Evolutionary conservation across 2,888 invertebrate genomes (phyloP).

Genomic region (Ariolimax columbianus): DNA sequence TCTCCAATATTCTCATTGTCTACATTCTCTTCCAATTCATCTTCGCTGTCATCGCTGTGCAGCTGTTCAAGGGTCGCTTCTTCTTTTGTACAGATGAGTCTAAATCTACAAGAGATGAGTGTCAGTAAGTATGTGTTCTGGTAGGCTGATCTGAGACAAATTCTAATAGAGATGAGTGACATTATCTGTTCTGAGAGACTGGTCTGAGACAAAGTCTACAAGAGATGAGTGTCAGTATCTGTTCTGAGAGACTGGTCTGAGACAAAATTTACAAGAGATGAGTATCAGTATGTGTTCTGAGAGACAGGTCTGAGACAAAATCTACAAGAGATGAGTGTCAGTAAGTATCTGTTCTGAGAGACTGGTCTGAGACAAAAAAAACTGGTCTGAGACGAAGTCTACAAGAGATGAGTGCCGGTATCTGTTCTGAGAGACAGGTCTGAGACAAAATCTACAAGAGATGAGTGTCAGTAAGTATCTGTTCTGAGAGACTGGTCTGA

Average conservation of each 20-base stretch:
- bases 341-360: slow-evolving; percentile 89
- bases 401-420: too few species aligned
- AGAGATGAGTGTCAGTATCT: slow-evolving; percentile 97
- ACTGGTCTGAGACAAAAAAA: too few species aligned
- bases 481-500: too few species aligned
- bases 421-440: too few species aligned
- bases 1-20: slow-evolving; percentile 99
- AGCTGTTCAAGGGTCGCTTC: slow-evolving; percentile 99
- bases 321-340: slow-evolving; percentile 95
- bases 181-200: too few species aligned
- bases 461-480: slow-evolving; percentile 97
- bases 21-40: slow-evolving; percentile 99
- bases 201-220: slow-evolving; percentile 96
- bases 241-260: too few species aligned
- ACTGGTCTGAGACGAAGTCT: too few species aligned
- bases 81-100: slow-evolving; percentile 99
- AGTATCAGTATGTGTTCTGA: too few species aligned
- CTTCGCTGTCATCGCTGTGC: slow-evolving; percentile 99
- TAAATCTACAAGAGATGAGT: slow-evolving; percentile 94
- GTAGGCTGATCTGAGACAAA: too few species aligned
- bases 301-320: slow-evolving; percentile 98
- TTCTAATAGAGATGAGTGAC: too few species aligned
- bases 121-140: slow-evolving; percentile 92
- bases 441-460: slow-evolving; percentile 95
- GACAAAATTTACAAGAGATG: too few species aligned